Percentiles rank a stretch among this genome's conserved stretches.
phyloP scores from a whole-genome alignment of 2,797 vertebrate species.

The Tragopan temminckii region DNA sequence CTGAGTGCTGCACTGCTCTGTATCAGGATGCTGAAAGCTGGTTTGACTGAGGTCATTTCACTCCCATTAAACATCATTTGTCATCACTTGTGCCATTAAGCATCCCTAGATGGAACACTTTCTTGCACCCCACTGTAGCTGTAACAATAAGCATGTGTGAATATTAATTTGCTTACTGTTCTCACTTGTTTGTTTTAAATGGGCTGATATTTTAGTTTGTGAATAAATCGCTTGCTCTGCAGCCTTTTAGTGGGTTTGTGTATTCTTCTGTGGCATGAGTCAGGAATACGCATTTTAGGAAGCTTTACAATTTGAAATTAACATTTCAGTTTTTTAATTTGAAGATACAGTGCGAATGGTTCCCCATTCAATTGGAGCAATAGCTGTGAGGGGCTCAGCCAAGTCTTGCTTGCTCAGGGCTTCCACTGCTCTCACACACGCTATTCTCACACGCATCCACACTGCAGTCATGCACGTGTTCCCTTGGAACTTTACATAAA shows the following conservation, averaged over 20 bases:
- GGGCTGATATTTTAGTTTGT: neutral
- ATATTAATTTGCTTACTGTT: conserved; percentile 4
- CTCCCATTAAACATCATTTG: conserved; percentile 24
- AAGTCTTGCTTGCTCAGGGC: conserved; percentile 30
- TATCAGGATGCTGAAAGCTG: neutral
- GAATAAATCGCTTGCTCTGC: neutral
- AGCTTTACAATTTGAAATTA: conserved; percentile 6
- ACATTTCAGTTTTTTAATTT: conserved; percentile 52
- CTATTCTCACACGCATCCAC: neutral
- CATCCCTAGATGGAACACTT: neutral
- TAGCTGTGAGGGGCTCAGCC: neutral
- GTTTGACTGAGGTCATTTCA: neutral
- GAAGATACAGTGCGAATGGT: conserved; percentile 27
- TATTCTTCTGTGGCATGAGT: conserved; percentile 50
- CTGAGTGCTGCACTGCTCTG: fast-evolving
- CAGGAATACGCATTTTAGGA: conserved; percentile 48
- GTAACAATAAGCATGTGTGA: neutral
- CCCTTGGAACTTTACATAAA: conserved; percentile 56
- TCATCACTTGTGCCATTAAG: neutral
- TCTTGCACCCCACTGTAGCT: neutral
- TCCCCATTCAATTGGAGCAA: conserved; percentile 47
- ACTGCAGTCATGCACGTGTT: neutral
- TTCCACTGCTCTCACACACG: neutral
- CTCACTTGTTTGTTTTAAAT: neutral
- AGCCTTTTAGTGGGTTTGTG: neutral